Evolutionary conservation across 1,140 invertebrate genomes (phyloP).

Genomic region (Octopus sinensis): DNA sequence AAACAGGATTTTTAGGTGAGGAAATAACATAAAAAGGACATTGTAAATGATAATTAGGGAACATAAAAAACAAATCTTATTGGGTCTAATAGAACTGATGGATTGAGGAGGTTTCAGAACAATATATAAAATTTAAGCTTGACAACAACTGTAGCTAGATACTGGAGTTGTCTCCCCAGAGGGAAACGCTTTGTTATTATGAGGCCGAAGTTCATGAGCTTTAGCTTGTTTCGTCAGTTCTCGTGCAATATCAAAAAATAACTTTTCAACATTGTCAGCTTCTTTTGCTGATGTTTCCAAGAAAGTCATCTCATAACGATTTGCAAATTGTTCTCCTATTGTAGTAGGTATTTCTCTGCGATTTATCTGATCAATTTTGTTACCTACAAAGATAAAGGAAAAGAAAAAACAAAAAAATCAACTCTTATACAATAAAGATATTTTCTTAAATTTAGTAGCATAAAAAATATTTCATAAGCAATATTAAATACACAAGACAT

Average conservation of each 20-base stretch:
- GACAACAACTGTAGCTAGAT: constrained; percentile 22
- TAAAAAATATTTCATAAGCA: too few species aligned
- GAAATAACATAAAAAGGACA: too few species aligned
- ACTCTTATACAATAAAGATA: too few species aligned
- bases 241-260: constrained; percentile 89
- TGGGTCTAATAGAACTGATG: too few species aligned
- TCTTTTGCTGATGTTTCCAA: constrained; percentile 56
- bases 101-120: too few species aligned
- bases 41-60: too few species aligned
- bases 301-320: constrained; percentile 87
- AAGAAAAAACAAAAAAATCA: not conserved
- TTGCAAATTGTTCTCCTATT: constrained; percentile 93
- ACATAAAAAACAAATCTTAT: too few species aligned
- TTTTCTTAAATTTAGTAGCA: too few species aligned
- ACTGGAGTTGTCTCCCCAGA: constrained; percentile 13
- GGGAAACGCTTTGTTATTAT: constrained; percentile 22
- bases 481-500: too few species aligned
- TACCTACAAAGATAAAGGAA: constrained; percentile 65
- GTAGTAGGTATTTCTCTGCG: constrained; percentile 83
- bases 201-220: constrained; percentile 39
- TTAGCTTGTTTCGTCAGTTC: constrained; percentile 50
- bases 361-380: constrained; percentile 93
- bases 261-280: constrained; percentile 56
- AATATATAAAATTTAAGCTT: not conserved
- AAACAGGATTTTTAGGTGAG: too few species aligned